Base-by-base conservation (phyloP, 2,797 vertebrate species). In the Sternarchorhynchus goeldii region DNA sequence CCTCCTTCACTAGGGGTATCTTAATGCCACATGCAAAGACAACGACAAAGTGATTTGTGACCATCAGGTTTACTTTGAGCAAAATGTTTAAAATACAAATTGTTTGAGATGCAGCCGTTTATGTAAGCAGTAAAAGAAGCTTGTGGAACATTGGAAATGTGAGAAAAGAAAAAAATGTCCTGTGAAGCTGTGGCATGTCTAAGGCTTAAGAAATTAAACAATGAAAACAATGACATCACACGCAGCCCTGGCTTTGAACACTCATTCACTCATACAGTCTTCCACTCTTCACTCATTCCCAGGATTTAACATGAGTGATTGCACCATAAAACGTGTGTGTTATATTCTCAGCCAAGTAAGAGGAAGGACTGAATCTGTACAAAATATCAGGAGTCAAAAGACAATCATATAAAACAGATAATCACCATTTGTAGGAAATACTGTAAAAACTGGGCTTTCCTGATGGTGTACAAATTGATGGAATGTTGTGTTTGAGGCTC, bases 401-500 rank as follows among this genome's bases (percentile, higher is more conserved):
- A 87, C 81, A 85, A 72, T 66, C 76, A 69, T 92, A 92, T 82
- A 91, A 92, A 93, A 92, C 84, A 81, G 81, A 74, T 69, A 75
- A 79, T 86, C 77, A 78, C 81, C 84, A 79, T 82, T 62, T 4
- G 73, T 90, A 87, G 81, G 87, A 92, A 90, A 90, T 73, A 62
- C 36, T 25, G 4, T 72, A 81, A 74, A 76, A 45, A 75, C 62
- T 68, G 21, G 66, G 25, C 39, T 64, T 25, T 20, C 17, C 18
- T 69, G 16, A 77, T 82, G 68, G 25, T 70, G 82, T 87, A 88
- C 76, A 94, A 93, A 95, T 88, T 89, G 84, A 88, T 88, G 93
- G 93, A 94, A 95, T 92, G 90, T 92, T 92, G 89, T 92, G 90
- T 91, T 90, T 87, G 89, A 89, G 91, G 88, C 83, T 93, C 75